Conservation (phyloP, 2,113 vertebrate genomes). For the Amblyornis subalaris region DNA sequence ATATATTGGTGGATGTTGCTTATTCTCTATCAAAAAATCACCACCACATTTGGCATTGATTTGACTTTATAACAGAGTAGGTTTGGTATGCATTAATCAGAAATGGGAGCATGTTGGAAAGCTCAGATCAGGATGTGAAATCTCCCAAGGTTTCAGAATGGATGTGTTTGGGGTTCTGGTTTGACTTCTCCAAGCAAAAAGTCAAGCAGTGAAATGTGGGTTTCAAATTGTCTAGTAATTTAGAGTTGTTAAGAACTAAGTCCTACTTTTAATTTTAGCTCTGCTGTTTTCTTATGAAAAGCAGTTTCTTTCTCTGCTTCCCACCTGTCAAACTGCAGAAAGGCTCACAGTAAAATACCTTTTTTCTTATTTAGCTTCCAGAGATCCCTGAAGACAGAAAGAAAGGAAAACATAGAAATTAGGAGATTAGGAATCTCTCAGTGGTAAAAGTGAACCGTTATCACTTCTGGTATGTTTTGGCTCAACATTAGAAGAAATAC, state of each 20-base stretch:
- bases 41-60: slow-evolving; percentile 64
- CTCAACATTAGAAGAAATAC: not conserved
- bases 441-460: slow-evolving; percentile 2
- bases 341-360: slow-evolving; percentile 16
- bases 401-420: slow-evolving; percentile 52
- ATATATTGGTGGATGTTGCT: slow-evolving; percentile 54
- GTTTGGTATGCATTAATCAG: slow-evolving; percentile 61
- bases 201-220: slow-evolving; percentile 17
- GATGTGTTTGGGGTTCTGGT: slow-evolving; percentile 32
- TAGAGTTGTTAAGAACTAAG: slow-evolving; percentile 27
- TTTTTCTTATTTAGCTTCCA: slow-evolving; percentile 44
- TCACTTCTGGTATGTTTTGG: slow-evolving; percentile 12
- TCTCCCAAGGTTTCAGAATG: slow-evolving; percentile 54
- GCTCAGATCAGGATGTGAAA: slow-evolving; percentile 49
- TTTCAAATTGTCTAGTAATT: slow-evolving; percentile 51
- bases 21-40: slow-evolving; percentile 60
- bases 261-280: slow-evolving; percentile 49
- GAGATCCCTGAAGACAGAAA: slow-evolving; percentile 34
- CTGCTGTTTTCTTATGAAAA: slow-evolving; percentile 24
- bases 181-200: slow-evolving; percentile 50
- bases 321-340: slow-evolving; percentile 39
- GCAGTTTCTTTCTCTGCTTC: slow-evolving; percentile 22
- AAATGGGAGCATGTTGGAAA: slow-evolving; percentile 49
- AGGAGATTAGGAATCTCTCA: slow-evolving; percentile 53
- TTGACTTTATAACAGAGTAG: slow-evolving; percentile 55